Base-by-base conservation (phyloP, 2,797 vertebrate species). In the Podarcis lilfordi region DNA sequence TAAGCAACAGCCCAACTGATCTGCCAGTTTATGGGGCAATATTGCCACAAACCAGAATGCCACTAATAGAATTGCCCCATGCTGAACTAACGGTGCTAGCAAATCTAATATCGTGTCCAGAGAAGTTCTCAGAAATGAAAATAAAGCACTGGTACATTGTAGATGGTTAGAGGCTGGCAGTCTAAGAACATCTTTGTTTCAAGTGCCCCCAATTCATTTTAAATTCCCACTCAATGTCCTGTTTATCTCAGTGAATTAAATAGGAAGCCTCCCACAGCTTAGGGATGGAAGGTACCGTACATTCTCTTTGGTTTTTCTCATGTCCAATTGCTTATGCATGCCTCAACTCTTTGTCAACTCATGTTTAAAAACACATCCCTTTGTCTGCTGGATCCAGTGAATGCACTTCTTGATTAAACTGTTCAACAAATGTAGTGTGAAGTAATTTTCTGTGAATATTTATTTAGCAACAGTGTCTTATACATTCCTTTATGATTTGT, bases 261-360 rank as follows among this genome's bases (percentile, higher is more conserved):
- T 13, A 64, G 89, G 86, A 90, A 84, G 37, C n/a, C 50, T 90
- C 75, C 85, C 80, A 80, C 81, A 75, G 80, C 32, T 40, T 45
- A 75, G 81, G 43, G 15, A 8, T 40, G 40, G 32, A 80, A 81
- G 37, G 69, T n/a, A 32, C 32, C 32, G 32, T 32, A 66, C 68
- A 87, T 72, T 84, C 86, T 75, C 75, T 50, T 78, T 79, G 72
- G 79, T 23, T 84, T 89, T 86, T 82, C 50, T 80, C 45, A 37
- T 37, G 76, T 66, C 84, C 69, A 78, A 64, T 78, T 90, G 85
- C 89, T 87, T 90, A 87, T 87, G 87, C 76, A 87, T 84, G 81
- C 68, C n/a, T 87, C 40, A 71, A 50, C 76, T 80, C 89, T 90
- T 87, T 90, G 82, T 75, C 76, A 84, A n/a, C 76, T 37, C 32